Evolutionary conservation across 2,888 invertebrate genomes (phyloP).

Genomic region (Coelogynopora nodosa): DNA sequence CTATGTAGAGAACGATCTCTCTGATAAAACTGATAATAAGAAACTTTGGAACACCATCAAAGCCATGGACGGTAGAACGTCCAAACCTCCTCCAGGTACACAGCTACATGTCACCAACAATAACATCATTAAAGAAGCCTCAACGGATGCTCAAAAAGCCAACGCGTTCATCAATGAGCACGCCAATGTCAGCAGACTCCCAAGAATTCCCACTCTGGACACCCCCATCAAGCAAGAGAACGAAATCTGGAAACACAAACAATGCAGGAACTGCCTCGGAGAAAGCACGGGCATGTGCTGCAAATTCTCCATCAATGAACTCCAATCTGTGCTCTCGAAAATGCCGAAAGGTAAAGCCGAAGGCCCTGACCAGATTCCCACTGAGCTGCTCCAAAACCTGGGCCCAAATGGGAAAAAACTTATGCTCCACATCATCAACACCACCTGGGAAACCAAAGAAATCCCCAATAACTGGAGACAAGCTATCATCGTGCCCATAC

Average conservation of each 20-base stretch:
- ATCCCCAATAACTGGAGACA: background rate
- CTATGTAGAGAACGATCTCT: no score
- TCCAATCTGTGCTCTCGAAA: background rate
- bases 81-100: no score
- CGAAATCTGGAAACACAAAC: background rate
- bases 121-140: no score
- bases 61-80: no score
- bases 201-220: background rate
- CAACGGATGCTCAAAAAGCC: no score
- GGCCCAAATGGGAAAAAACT: background rate
- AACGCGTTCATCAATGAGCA: background rate
- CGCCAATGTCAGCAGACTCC: background rate
- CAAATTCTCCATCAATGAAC: background rate
- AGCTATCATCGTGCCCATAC: background rate
- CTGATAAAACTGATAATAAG: no score
- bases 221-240: background rate
- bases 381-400: background rate
- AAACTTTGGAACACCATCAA: no score
- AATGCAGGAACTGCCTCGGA: constrained; percentile 1
- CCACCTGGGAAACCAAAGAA: background rate
- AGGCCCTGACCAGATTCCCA: background rate
- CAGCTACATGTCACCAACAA: no score
- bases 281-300: background rate
- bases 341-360: background rate
- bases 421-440: background rate